Conservation (phyloP, 1,140 invertebrate species). For the Drosophila sechellia region DNA sequence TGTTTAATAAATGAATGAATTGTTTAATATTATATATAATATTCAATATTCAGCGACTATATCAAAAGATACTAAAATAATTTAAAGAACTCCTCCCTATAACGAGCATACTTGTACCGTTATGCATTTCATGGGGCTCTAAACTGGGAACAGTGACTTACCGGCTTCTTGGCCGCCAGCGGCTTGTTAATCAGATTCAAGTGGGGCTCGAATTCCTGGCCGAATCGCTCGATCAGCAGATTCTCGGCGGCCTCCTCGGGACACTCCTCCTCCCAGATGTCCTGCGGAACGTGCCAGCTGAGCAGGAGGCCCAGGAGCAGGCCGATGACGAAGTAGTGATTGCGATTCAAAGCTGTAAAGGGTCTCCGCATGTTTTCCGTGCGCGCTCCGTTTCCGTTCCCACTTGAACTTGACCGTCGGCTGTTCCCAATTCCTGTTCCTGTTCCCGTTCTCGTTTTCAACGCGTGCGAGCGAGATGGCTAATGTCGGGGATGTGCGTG, state of each 20-base stretch:
- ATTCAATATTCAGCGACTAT: no score
- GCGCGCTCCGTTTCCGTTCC: slow-evolving; percentile 4
- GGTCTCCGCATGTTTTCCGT: slow-evolving; percentile 76
- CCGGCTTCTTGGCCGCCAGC: slow-evolving; percentile 82
- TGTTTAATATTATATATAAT: no score
- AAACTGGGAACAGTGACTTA: slow-evolving; percentile 43
- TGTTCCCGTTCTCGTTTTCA: background rate
- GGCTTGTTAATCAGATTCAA: slow-evolving; percentile 84
- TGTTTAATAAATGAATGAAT: background rate
- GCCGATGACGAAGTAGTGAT: slow-evolving; percentile 82
- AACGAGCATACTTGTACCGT: background rate
- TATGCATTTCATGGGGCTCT: background rate
- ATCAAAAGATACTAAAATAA: no score
- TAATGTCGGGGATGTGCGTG: background rate
- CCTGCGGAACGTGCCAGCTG: slow-evolving; percentile 75
- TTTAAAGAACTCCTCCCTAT: no score
- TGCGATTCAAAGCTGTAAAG: slow-evolving; percentile 67
- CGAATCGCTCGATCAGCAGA: slow-evolving; percentile 74
- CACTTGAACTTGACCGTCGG: slow-evolving; percentile 34
- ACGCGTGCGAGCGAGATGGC: slow-evolving; percentile 4
- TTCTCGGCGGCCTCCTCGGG: slow-evolving; percentile 75
- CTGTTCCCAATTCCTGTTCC: background rate
- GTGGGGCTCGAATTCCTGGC: slow-evolving; percentile 83
- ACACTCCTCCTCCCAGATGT: slow-evolving; percentile 79
- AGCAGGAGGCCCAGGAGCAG: slow-evolving; percentile 74